A percentile compares a stretch with the other conserved stretches of the same genome.
Evolutionary conservation across 2,113 vertebrate species (phyloP).

Genomic region (Podarcis cretensis): DNA sequence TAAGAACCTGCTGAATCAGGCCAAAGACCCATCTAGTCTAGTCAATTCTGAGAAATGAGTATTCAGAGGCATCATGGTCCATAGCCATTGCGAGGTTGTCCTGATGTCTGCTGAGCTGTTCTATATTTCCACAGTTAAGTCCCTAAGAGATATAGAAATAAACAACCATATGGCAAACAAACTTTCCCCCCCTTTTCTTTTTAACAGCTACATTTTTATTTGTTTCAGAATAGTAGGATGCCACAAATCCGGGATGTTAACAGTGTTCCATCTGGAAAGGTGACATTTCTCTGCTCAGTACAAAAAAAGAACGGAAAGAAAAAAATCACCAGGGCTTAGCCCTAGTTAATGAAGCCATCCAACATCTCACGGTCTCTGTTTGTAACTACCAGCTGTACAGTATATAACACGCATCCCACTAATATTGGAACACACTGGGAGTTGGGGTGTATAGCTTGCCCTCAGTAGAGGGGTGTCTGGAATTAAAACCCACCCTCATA

Average conservation of each 20-base stretch:
- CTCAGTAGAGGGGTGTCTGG: neutral
- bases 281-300: constrained; percentile 54
- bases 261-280: constrained; percentile 74
- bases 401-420: neutral
- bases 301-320: constrained; percentile 8
- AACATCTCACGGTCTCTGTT: constrained; percentile 11
- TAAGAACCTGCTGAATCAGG: no score
- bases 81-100: constrained; percentile 21
- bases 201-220: constrained; percentile 76
- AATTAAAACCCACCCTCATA: neutral
- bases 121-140: constrained; percentile 65
- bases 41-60: no score
- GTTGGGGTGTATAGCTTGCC: neutral
- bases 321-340: constrained; percentile 28
- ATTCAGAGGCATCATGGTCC: no score
- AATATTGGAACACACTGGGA: neutral
- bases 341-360: constrained; percentile 17
- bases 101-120: constrained; percentile 56
- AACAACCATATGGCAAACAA: constrained; percentile 80
- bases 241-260: constrained; percentile 79
- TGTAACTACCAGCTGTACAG: neutral
- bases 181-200: constrained; percentile 52
- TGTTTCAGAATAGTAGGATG: constrained; percentile 68
- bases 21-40: no score
- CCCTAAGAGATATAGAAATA: constrained; percentile 66